Evolutionary conservation across 2,797 vertebrate genomes (phyloP).

Genomic region (Hipposideros larvatus): DNA sequence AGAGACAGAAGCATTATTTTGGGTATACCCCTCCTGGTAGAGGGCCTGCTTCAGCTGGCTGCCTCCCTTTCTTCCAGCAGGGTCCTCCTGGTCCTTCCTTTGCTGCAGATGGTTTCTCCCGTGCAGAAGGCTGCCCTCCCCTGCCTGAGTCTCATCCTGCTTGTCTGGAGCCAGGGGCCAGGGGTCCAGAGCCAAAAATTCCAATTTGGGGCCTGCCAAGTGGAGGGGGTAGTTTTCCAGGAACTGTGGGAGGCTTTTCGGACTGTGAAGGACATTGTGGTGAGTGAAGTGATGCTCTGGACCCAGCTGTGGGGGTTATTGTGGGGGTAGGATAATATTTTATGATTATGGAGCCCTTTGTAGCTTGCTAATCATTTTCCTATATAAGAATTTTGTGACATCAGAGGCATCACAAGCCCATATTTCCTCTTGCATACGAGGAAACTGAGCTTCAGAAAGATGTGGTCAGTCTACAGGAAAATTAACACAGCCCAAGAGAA

Average conservation of each 20-base stretch:
- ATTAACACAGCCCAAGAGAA: neutral
- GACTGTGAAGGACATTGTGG: conserved; percentile 70
- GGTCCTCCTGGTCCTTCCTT: neutral
- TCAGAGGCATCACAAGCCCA: neutral
- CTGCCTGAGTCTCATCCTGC: conserved; percentile 56
- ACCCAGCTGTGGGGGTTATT: rapidly evolving
- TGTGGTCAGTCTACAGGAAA: neutral
- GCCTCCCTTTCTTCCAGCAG: neutral
- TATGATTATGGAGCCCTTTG: neutral
- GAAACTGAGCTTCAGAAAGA: neutral
- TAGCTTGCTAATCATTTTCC: neutral
- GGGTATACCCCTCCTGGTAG: rapidly evolving
- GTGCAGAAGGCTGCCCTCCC: neutral
- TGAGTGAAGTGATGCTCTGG: conserved; percentile 55
- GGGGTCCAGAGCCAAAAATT: conserved; percentile 39
- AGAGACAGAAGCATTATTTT: neutral
- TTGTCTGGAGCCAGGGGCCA: conserved; percentile 61
- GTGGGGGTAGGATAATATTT: neutral
- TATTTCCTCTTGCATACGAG: neutral
- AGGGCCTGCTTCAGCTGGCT: neutral
- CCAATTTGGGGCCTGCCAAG: conserved; percentile 74
- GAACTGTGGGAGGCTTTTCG: conserved; percentile 75
- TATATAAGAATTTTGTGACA: neutral
- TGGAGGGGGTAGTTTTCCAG: conserved; percentile 59
- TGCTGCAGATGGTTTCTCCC: neutral